A percentile compares a stretch with the other conserved stretches of the same genome.
Evolutionary conservation across 2,888 invertebrate genomes (phyloP).

Genomic region (Monopis laevigella): DNA sequence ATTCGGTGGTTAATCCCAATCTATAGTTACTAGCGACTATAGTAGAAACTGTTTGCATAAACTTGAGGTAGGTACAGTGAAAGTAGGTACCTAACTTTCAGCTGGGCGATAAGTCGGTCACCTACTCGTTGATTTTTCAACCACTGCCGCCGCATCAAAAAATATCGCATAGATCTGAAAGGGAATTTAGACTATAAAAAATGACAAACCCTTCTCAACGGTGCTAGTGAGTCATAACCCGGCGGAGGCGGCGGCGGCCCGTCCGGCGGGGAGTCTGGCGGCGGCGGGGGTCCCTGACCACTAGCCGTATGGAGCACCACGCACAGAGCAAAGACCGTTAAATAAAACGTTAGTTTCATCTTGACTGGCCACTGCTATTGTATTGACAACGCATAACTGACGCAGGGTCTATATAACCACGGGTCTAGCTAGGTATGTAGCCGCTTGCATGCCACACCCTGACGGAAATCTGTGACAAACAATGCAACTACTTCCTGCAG

Average conservation of each 20-base stretch:
- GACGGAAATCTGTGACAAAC: slow-evolving; percentile 46
- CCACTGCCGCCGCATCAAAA: no score
- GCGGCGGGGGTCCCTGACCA: slow-evolving; percentile 22
- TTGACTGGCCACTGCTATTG: slow-evolving; percentile 32
- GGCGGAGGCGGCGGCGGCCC: background rate
- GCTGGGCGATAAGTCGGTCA: no score
- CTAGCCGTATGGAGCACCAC: slow-evolving; percentile 23
- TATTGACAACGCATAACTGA: background rate
- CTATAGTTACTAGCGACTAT: no score
- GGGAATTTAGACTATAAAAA: no score
- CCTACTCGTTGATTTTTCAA: no score
- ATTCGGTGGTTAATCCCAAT: no score
- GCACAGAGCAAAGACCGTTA: slow-evolving; percentile 32
- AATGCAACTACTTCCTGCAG: slow-evolving; percentile 53
- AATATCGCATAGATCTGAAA: no score
- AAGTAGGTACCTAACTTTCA: no score
- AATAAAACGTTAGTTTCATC: slow-evolving; percentile 41
- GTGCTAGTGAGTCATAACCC: slow-evolving; percentile 2
- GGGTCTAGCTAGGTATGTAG: slow-evolving; percentile 24
- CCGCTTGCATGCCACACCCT: slow-evolving; percentile 32
- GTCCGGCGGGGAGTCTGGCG: slow-evolving; percentile 14
- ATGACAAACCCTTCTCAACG: slow-evolving; percentile 14
- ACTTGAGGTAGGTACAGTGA: no score
- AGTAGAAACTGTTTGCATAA: no score
- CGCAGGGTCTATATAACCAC: slow-evolving; percentile 8